A percentile compares a stretch with the other conserved stretches of the same genome.
Evolutionary conservation across 2,113 vertebrate genomes (phyloP).

Genomic region (Paramisgurnus dabryanus): DNA sequence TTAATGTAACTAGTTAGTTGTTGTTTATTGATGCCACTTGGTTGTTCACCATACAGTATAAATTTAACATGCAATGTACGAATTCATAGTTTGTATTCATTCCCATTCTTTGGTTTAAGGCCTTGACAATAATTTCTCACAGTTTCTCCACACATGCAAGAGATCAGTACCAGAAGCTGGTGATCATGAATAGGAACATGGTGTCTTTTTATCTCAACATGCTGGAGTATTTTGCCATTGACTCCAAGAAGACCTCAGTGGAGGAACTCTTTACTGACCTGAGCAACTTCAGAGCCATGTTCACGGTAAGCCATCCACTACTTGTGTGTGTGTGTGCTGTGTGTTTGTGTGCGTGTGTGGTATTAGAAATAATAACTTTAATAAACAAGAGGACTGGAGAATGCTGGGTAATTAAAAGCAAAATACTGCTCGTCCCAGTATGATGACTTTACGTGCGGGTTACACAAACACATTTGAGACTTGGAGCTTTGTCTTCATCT

Average conservation of each 20-base stretch:
- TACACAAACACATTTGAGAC: constrained; percentile 32
- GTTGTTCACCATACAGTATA: no score
- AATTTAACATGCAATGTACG: no score
- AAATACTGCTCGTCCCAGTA: constrained; percentile 57
- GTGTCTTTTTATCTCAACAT: constrained; percentile 83
- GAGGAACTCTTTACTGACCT: constrained; percentile 94
- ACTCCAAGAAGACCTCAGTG: constrained; percentile 91
- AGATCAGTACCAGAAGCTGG: constrained; percentile 86
- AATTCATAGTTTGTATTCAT: no score
- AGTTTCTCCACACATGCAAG: constrained; percentile 84
- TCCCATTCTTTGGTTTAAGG: constrained; percentile 14
- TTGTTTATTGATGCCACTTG: no score
- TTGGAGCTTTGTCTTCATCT: not conserved
- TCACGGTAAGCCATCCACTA: constrained; percentile 75
- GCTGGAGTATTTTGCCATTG: constrained; percentile 86
- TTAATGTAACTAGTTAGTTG: no score
- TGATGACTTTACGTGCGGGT: constrained; percentile 59
- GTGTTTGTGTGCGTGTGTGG: no score
- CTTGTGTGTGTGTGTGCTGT: not conserved
- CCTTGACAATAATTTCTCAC: constrained; percentile 82
- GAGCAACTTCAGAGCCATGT: constrained; percentile 92
- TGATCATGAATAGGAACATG: constrained; percentile 87
- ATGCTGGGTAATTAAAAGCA: constrained; percentile 70
- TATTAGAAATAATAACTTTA: constrained; percentile 36
- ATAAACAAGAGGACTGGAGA: constrained; percentile 64